phyloP scores from a whole-genome alignment of 2,797 vertebrate species.

The Dipus sagitta region DNA sequence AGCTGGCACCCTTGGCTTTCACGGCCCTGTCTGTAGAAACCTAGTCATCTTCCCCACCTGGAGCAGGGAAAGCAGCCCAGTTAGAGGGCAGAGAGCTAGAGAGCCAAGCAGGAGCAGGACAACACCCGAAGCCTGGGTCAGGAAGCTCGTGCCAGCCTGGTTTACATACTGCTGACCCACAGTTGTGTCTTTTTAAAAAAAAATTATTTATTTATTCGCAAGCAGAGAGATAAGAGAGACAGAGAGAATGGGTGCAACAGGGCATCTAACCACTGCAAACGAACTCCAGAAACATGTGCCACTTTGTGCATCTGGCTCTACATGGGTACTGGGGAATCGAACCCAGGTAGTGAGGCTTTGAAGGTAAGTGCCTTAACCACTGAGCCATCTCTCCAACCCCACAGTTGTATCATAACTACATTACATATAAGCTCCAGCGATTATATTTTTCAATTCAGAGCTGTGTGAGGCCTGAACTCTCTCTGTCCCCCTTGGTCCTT shows the following conservation, averaged over 20 bases:
- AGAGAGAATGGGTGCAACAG: too few relatives aligned
- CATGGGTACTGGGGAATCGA: not conserved
- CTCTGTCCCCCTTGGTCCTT: not conserved
- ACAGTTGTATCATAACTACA: not conserved
- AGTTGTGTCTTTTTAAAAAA: not conserved
- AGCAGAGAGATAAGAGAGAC: too few relatives aligned
- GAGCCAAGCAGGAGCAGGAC: not conserved
- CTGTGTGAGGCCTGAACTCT: not conserved
- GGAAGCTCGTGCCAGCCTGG: not conserved
- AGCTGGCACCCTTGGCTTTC: not conserved
- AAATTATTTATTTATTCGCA: too few relatives aligned
- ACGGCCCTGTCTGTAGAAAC: not conserved
- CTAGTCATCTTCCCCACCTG: not conserved
- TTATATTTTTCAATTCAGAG: not conserved
- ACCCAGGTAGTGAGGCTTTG: too few relatives aligned
- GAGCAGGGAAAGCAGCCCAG: not conserved
- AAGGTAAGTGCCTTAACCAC: too few relatives aligned
- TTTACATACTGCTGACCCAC: not conserved
- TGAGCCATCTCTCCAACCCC: too few relatives aligned
- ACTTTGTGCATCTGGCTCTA: too few relatives aligned
- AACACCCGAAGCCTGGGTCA: not conserved
- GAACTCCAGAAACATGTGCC: too few relatives aligned
- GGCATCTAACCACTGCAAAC: too few relatives aligned
- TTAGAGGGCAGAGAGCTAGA: not conserved
- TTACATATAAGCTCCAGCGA: not conserved